Evolutionary conservation across 2,113 vertebrate species (phyloP), one percentile per base, ranked within the genome.

Genomic region (Thunnus maccoyii): DNA sequence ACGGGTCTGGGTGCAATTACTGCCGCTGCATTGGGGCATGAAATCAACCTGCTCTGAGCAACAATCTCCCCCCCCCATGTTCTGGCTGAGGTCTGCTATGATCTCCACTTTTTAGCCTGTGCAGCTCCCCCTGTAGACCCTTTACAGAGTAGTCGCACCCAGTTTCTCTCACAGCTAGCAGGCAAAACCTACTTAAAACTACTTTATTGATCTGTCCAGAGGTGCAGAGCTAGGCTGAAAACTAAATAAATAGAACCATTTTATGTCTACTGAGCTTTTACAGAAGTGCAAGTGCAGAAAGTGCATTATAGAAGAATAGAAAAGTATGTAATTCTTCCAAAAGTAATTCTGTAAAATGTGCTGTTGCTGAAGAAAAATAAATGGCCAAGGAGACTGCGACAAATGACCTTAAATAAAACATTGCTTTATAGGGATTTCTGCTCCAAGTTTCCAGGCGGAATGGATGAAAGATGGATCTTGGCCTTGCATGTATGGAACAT

Each of bases 1-100:
- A 94, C 36, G 91, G 95, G 96, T 95, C 97, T 97, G 97, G 96
- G 96, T 97, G 98, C 97, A 99, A 98, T 99, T 98, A 99, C 95
- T 92, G 93, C 94, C 85, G 93, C 93, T 91, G 96, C 96, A 96
- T 94, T 96, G 96, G 96, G 97, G 97, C 96, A 95, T 99, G 97
- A 98, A 97, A 96, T 95, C 95, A 99, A 97, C 95, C 95, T 96
- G 97, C 96, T 96, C 95, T 86, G 93, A 94, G 86, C 94, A 95
- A 94, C 93, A 94, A 92, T 96, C 51, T 46, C 84, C 80, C 90
- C 83, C 78, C 90, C 94, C 83, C 41, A 17, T 87, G 88, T 97
- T 98, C 97, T 96, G 95, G 96, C 96, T 97, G 96, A 97, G 95
- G 93, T 97, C 94, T 91, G 93, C 92, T 95, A 88, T 86, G 91